A percentile compares a stretch with the other conserved stretches of the same genome.
Evolutionary conservation across 2,113 vertebrate species (phyloP).

Genomic region (Siniperca chuatsi): DNA sequence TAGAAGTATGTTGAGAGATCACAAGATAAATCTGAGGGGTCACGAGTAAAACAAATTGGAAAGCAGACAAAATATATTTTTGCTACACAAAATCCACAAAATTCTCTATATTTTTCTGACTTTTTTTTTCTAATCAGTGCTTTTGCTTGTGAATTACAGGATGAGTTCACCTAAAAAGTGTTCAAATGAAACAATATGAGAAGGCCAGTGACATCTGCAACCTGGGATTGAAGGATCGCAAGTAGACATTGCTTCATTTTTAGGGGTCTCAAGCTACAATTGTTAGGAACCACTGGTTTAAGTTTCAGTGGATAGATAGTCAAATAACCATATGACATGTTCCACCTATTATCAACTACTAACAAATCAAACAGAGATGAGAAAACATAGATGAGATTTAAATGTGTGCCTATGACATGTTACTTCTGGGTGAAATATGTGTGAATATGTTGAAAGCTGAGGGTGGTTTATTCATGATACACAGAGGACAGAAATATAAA

Average conservation of each 20-base stretch:
- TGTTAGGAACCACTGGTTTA: background rate
- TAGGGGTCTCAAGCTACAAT: background rate
- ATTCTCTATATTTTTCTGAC: too few species aligned
- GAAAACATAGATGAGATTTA: background rate
- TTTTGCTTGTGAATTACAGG: too few species aligned
- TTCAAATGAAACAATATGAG: too few species aligned
- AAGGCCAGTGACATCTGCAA: background rate
- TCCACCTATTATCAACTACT: too few species aligned
- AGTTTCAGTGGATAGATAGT: background rate
- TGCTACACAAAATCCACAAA: too few species aligned
- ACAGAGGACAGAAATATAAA: background rate
- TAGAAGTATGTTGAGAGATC: background rate
- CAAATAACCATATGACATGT: background rate
- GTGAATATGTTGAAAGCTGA: background rate
- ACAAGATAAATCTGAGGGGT: too few species aligned
- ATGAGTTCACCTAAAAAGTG: too few species aligned
- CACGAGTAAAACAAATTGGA: too few species aligned
- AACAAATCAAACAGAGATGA: too few species aligned
- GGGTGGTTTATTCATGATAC: background rate
- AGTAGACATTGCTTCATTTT: background rate
- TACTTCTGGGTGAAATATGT: background rate
- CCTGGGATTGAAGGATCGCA: background rate
- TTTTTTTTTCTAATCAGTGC: too few species aligned
- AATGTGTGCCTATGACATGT: background rate
- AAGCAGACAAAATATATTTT: background rate